These are phyloP conservation scores for Xanthorhoe designata DNA, from an alignment of 2,888 invertebrate genomes.

Conservation along the genomic window DNA sequence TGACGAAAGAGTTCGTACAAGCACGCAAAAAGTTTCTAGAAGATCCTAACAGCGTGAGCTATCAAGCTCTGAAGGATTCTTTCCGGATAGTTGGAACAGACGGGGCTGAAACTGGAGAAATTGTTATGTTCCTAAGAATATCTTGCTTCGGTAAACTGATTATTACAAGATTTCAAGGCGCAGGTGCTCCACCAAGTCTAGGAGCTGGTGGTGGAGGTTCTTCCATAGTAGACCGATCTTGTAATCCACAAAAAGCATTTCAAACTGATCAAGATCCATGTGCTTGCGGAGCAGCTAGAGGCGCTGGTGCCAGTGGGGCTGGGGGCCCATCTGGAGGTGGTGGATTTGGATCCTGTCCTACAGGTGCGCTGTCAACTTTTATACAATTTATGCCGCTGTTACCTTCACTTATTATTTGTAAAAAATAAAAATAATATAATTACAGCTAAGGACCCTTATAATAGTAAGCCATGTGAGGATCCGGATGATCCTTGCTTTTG, in stretches of 20 bases:
- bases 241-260: constrained; percentile 63
- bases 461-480: constrained; percentile 72
- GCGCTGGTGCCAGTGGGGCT: constrained; percentile 38
- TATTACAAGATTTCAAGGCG: constrained; percentile 87
- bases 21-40: constrained; percentile 78
- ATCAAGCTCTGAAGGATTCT: constrained; percentile 86
- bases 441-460: constrained; percentile 63
- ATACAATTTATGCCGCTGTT: not conserved
- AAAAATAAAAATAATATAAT: constrained; percentile 13
- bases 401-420: not conserved
- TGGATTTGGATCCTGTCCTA: constrained; percentile 58
- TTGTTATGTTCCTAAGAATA: constrained; percentile 86
- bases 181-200: constrained; percentile 60
- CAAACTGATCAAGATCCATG: constrained; percentile 70
- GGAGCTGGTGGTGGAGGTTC: constrained; percentile 52
- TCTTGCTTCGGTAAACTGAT: constrained; percentile 88
- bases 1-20: constrained; percentile 86
- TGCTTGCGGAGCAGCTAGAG: constrained; percentile 66
- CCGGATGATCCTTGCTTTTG: constrained; percentile 75
- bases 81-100: constrained; percentile 83
- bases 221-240: constrained; percentile 67
- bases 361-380: constrained; percentile 50
- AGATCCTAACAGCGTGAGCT: constrained; percentile 78
- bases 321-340: constrained; percentile 46
- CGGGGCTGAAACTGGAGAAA: constrained; percentile 83